These are phyloP conservation scores for Lepus americanus DNA, from an alignment of 2,113 vertebrate genomes.

Conservation along the genomic window DNA sequence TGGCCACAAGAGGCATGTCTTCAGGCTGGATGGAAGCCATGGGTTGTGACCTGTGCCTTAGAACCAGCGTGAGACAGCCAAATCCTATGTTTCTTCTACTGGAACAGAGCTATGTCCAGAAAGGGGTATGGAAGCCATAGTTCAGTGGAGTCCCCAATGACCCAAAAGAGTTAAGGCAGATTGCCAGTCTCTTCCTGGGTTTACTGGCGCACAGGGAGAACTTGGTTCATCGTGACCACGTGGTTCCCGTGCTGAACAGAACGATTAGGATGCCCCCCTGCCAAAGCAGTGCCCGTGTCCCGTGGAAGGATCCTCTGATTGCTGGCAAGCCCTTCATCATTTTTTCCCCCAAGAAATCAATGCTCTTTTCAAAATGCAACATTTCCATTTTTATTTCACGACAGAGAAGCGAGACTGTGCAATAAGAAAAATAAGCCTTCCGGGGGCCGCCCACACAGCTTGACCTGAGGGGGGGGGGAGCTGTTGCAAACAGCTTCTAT, in stretches of 20 bases:
- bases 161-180: neutral
- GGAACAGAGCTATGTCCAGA: neutral
- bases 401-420: conserved; percentile 78
- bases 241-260: neutral
- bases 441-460: conserved; percentile 84
- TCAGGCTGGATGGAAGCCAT: neutral
- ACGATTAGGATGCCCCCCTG: neutral
- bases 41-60: conserved; percentile 2
- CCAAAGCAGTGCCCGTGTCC: neutral
- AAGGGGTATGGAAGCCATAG: neutral
- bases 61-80: neutral
- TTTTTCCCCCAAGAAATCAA: conserved; percentile 67
- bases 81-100: neutral
- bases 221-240: neutral
- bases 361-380: conserved; percentile 73
- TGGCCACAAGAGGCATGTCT: neutral
- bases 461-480: conserved; percentile 61
- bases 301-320: neutral
- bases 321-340: neutral
- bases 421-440: conserved; percentile 82
- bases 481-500: conserved; percentile 54
- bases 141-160: neutral
- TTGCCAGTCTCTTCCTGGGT: neutral
- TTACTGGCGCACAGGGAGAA: neutral
- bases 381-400: conserved; percentile 82